Percentiles rank a stretch among this genome's conserved stretches.
These are phyloP conservation scores for Macrostomum cliftonense DNA, from an alignment of 2,888 invertebrate genomes.

Conservation along the genomic window DNA sequence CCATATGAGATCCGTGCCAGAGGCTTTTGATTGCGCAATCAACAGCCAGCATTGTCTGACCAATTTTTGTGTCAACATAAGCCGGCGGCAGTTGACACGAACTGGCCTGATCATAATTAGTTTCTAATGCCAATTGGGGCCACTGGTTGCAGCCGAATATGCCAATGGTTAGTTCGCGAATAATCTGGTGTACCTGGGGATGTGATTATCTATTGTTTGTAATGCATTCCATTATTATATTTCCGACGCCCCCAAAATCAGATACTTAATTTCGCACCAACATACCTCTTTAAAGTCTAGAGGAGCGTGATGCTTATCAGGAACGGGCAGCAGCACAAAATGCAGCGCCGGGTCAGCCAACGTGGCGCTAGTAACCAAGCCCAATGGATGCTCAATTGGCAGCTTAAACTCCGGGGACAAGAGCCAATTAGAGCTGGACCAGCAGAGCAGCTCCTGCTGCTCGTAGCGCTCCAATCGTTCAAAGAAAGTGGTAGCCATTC, in stretches of 20 bases:
- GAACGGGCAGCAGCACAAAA: no score
- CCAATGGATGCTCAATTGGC: no score
- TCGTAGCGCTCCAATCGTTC: conserved; percentile 33
- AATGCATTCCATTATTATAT: no score
- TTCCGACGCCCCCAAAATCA: no score
- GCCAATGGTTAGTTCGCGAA: conserved; percentile 32
- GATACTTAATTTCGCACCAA: no score
- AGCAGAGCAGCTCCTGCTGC: conserved; percentile 28
- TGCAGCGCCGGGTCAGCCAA: no score
- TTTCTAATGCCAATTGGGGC: conserved; percentile 30
- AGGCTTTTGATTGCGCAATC: conserved; percentile 37
- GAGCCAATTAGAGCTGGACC: conserved; percentile 25
- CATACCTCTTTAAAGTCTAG: no score
- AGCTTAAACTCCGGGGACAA: conserved; percentile 22
- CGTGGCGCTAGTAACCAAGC: no score
- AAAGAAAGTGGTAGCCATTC: conserved; percentile 12
- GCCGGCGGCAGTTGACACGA: conserved; percentile 32
- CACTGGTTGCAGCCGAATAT: conserved; percentile 34
- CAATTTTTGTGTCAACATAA: conserved; percentile 29
- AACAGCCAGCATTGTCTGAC: conserved; percentile 31
- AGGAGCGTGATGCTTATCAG: no score
- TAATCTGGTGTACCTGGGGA: conserved; percentile 33
- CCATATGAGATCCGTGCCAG: conserved; percentile 36
- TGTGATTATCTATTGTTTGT: no score
- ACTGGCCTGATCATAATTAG: conserved; percentile 34